Evolutionary conservation across 2,888 invertebrate genomes (phyloP), one percentile per base, ranked within the genome.

Genomic region (Hemistola chrysoprasaria): DNA sequence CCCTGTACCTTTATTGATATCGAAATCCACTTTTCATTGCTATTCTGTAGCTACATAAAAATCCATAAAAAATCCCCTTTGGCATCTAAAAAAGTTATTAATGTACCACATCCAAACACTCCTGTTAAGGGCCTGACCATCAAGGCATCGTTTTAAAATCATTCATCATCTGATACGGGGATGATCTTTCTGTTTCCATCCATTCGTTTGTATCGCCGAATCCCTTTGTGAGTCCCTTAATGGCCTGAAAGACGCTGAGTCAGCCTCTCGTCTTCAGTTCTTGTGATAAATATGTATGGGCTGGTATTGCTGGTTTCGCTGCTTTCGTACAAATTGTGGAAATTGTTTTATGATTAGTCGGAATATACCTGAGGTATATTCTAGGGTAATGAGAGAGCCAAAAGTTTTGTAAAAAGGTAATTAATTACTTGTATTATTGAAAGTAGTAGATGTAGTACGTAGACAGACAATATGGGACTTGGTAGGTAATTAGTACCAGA

Each of bases 91-190:
- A 24, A 8, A 11, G 7, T 3, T 6, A 11, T 25, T 3, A 26
- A 24, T 8, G 22, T 43, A 26, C 34, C 43, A 31, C 28, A 38
- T 41, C 41, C 38, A 21, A 16, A 29, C 11, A 28, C 7, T 8
- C 33, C 10, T 25, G 25, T 10, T 10, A 16, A 16, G 4, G 16
- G 4, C 16, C 16, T 34, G 25, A 30, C 47, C 42, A 52, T 63
- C 65, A 50, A 45, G 44, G 48, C 61, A 76, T 79, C 72, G 66
- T 73, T 83, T 82, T 79, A 78, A 81, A 82, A 74, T 74, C 74
- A 83, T 85, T 81, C 70, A 84, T 85, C 84, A 84, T 70, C 56
- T 50, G 41, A 57, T 50, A 59, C 53, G 40, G 49, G 60, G 50
- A 71, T 74, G 73, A 74, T 77, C 38, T 46, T 31, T 40, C 40